Evolutionary conservation across 2,888 invertebrate species (phyloP), one percentile per base, ranked within the genome.

Genomic region (Ochropacha duplaris): DNA sequence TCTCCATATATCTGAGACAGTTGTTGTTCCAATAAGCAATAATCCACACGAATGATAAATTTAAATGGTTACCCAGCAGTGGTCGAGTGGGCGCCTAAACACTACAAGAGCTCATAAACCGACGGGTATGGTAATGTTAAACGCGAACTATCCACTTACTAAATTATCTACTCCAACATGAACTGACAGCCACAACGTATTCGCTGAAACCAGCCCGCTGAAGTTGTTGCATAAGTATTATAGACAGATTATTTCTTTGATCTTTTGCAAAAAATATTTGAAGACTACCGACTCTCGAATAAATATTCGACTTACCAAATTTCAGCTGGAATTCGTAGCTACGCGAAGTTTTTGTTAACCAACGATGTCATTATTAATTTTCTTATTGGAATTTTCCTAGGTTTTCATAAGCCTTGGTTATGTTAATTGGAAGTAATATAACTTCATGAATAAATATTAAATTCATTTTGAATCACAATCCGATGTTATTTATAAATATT

Each of bases 51-150:
- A 83, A 87, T 87, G 86, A 91, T 91, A 90, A 89, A 91, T 91
- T 84, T 82, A 82, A 89, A 86, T 86, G 79, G 84, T 84, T 78
- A 76, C 76, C 74, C 78, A 78, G 76, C 74, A 76, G 77, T 74
- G 78, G 74, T 76, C 70, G 90, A 89, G 92, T 92, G 91, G 91
- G 90, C 84, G 91, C 91, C 86, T 90, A 90, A 90, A 91, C 90
- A 90, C 85, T 85, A 84, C 86, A 82, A 85, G 84, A 76, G 81
- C 84, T 84, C 90, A 88, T 91, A 91, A 91, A 90, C 79, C 85
- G 89, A 82, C 88, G 78, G 78, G 89, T 90, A 92, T 91, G 92
- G 86, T 90, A 90, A 92, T 92, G 81, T 80, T 69, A 74, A 75
- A 79, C 79, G 76, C 78, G 77, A 72, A 77, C 79, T 80, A 78